Conservation (phyloP, 2,888 invertebrate species). For the Hyles lineata region DNA sequence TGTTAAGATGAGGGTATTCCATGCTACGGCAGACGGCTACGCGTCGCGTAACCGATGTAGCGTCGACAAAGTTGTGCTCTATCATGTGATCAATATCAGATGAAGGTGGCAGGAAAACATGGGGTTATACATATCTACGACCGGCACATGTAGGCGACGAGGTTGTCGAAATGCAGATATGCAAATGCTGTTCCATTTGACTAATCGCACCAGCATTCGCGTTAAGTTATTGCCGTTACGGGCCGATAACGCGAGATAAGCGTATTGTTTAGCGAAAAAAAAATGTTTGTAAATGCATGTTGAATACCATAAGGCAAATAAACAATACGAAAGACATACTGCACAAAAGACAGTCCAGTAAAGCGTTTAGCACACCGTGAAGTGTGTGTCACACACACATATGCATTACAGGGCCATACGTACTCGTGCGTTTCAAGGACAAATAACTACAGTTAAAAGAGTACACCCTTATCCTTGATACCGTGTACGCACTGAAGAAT, state of each 20-base stretch:
- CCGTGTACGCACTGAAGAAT: not conserved
- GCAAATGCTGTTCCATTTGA: conserved; percentile 72
- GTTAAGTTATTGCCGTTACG: conserved; percentile 56
- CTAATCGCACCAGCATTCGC: conserved; percentile 67
- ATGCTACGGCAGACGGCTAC: not conserved
- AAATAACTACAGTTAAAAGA: conserved; percentile 2
- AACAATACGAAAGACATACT: not conserved
- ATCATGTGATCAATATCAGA: not conserved
- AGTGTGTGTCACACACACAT: not conserved
- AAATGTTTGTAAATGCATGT: not conserved
- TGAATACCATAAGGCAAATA: not conserved
- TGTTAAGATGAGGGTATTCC: not conserved
- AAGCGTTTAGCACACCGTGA: not conserved
- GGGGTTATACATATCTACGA: not conserved
- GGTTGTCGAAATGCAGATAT: conserved; percentile 54
- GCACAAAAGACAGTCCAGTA: not conserved
- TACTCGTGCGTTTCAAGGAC: conserved; percentile 29
- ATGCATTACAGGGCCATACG: not conserved
- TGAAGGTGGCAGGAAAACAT: not conserved
- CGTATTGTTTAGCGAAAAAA: conserved; percentile 13
- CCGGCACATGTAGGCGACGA: conserved; percentile 24
- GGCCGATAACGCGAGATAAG: conserved; percentile 63
- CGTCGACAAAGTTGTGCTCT: not conserved
- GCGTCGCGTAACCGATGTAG: not conserved
- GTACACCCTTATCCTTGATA: not conserved